Base-by-base conservation (phyloP, 2,113 vertebrate species). In the Callocephalon fimbriatum region DNA sequence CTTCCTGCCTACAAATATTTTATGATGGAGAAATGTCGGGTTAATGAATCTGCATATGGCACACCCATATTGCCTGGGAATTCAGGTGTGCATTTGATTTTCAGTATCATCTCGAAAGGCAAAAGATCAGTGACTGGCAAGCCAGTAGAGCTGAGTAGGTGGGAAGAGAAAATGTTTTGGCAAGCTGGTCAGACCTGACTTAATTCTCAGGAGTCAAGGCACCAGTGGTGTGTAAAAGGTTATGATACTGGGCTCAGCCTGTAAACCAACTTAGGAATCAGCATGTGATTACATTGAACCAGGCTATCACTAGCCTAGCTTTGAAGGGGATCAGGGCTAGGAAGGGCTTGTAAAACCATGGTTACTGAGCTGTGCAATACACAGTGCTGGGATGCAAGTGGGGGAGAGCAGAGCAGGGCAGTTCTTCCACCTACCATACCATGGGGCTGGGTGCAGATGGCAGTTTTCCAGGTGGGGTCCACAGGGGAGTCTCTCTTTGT, bases 271-370 rank as follows among this genome's bases (percentile, higher is more conserved):
- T 44, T 16, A 32, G 27, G 20, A 38, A 18, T 38, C 7, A 53
- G 1, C 9, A 17, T 19, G 26, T 7, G 12, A 15, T 53, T 21
- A 26, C 11, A 23, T 0, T 22, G 50, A 48, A 38, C 2, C 12
- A 29, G 35, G n/a, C 9, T 70, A 16, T 37, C 15, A 22, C 11
- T 25, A 61, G 16, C 35, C 19, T 27, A 26, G 26, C 26, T 66
- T 50, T 50, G 32, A 32, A 62, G 32, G 13, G 32, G 21, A 22
- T 40, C 10, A 35, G 29, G 18, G 45, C 10, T 9, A 35, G 27
- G 40, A 66, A 53, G 6, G 7, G 26, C 9, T 45, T 44, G 15
- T 42, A 10, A 21, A 7, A 3, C 7, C 4, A 0, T 0, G 6
- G 29, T 8, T 45, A 7, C 29, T 1, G 12, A 59, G 11, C 51